Conservation (phyloP, 2,113 vertebrate species). For the Alexandromys fortis region DNA sequence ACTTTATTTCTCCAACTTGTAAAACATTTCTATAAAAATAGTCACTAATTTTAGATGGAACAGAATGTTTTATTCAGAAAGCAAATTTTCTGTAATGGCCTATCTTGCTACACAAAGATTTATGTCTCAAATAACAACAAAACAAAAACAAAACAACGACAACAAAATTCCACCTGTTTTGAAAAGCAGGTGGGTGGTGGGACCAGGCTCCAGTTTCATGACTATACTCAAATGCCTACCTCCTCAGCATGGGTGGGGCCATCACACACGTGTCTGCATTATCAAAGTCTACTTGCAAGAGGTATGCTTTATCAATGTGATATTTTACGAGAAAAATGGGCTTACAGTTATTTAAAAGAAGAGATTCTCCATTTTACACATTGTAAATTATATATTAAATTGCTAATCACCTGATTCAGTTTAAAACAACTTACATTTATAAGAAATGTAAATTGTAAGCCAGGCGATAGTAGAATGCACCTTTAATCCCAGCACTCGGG, state of each 20-base stretch:
- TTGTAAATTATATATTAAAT: conserved; percentile 14
- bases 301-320: not conserved
- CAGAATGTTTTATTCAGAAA: conserved; percentile 26
- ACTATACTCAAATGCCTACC: not conserved
- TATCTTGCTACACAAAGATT: not conserved
- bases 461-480: not conserved
- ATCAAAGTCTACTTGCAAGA: not conserved
- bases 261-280: not conserved
- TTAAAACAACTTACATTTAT: conserved; percentile 51
- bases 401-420: not conserved
- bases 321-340: not conserved
- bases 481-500: not conserved
- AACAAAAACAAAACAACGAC: not conserved
- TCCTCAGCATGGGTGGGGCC: not conserved
- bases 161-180: not conserved
- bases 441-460: not conserved
- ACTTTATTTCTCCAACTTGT: conserved; percentile 8
- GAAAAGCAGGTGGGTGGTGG: not conserved
- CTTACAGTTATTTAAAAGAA: not conserved
- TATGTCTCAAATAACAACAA: not conserved
- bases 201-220: not conserved
- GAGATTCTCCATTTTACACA: not conserved
- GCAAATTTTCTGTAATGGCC: not conserved
- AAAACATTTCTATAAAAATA: conserved; percentile 37
- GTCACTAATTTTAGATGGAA: conserved; percentile 52